A percentile compares a stretch with the other conserved stretches of the same genome.
These are phyloP conservation scores for Alcis repandata DNA, from an alignment of 2,888 invertebrate genomes.

Conservation along the genomic window DNA sequence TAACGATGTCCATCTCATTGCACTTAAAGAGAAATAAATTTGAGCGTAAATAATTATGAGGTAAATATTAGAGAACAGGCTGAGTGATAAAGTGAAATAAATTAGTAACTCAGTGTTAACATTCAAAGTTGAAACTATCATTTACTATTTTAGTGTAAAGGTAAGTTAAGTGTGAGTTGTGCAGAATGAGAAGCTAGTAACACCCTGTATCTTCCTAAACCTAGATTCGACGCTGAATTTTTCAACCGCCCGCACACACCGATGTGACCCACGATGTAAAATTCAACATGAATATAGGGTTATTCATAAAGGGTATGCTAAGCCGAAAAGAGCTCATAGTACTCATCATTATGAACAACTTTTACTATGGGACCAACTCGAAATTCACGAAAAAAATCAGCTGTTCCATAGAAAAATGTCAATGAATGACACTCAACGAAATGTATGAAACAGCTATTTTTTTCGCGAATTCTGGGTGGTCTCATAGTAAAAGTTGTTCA, in stretches of 20 bases:
- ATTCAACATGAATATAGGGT: conserved; percentile 17
- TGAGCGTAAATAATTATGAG: neutral
- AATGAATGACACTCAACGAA: too few relatives aligned
- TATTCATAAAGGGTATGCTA: too few relatives aligned
- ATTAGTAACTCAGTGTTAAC: neutral
- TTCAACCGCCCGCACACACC: conserved; percentile 25
- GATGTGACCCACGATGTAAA: conserved; percentile 23
- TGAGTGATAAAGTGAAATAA: neutral
- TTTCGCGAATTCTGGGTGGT: too few relatives aligned
- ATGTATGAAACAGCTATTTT: too few relatives aligned
- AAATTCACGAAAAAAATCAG: too few relatives aligned
- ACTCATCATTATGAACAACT: too few relatives aligned
- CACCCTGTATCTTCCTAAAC: conserved; percentile 73
- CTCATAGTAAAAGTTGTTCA: too few relatives aligned
- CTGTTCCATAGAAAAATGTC: too few relatives aligned
- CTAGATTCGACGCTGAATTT: conserved; percentile 57
- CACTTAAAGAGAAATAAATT: neutral
- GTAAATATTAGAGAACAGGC: neutral
- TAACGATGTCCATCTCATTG: neutral
- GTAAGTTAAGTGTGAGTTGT: conserved; percentile 27
- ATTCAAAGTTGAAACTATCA: neutral
- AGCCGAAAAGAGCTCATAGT: too few relatives aligned
- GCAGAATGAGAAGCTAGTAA: conserved; percentile 66
- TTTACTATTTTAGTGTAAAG: neutral
- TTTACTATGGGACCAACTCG: too few relatives aligned